Conservation (phyloP, 2,113 vertebrate species). For the Paramormyrops kingsleyae region DNA sequence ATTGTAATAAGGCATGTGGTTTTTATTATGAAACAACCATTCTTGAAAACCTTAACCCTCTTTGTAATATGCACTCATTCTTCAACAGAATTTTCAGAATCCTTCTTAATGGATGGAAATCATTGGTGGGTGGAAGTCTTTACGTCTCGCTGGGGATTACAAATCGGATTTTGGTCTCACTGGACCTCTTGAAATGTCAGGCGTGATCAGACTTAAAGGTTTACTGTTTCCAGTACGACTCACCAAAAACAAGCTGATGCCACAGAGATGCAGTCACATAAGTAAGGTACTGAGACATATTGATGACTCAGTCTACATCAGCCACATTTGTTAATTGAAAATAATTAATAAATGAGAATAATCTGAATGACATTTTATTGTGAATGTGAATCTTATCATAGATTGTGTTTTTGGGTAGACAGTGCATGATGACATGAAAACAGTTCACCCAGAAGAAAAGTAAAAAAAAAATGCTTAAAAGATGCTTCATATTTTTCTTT, state of each 20-base stretch:
- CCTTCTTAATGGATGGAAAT: background rate
- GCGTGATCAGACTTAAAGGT: background rate
- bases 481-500: background rate
- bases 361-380: background rate
- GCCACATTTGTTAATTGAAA: background rate
- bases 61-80: background rate
- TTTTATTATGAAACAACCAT: background rate
- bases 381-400: background rate
- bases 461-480: background rate
- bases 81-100: background rate
- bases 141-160: background rate
- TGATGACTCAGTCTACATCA: background rate
- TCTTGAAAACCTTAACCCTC: background rate
- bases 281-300: background rate
- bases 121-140: background rate
- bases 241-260: background rate
- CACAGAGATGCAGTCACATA: background rate
- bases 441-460: background rate
- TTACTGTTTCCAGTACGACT: background rate
- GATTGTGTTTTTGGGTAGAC: background rate
- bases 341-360: background rate
- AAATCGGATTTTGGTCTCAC: background rate
- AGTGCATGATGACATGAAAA: background rate
- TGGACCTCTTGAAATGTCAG: background rate
- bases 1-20: background rate